Base-by-base conservation (phyloP, 2,113 vertebrate species). In the Myotis davidii region DNA sequence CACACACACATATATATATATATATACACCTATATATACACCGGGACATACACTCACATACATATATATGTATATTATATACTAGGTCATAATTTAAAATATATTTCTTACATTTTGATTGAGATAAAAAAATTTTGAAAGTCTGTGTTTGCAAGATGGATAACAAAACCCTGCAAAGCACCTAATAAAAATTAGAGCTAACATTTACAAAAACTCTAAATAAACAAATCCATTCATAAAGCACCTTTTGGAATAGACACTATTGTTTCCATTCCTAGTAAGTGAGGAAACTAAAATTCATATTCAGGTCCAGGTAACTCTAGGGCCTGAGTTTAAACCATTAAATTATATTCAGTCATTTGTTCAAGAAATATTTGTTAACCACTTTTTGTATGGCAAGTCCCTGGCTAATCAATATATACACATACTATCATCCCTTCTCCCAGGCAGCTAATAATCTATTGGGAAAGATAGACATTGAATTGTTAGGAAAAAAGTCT, bases 141-240 rank as follows among this genome's bases (percentile, higher is more conserved):
- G 88, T 6, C 25, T 78, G 3, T 50, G 12, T 82, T 91, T 90
- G 37, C 69, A 25, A 90, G 21, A 81, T 39, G 29, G 17, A 5
- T 96, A 70, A 21, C 23, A 85, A 85, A 69, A 18, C 17, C 32
- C 3, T 74, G 11, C 18, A 76, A 85, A 77, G 29, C 16, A 65
- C 64, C 73, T 93, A 76, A 93, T 95, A 83, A 94, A 97, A 87
- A 79, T 81, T 74, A 90, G 61, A 87, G 85, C 45, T 84, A 81
- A 87, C 45, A 69, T 92, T 90, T 92, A 83, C 84, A 94, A 86
- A 77, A 92, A 73, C 45, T 34, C 6, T 73, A 52, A 90, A 25
- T 54, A 90, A 76, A 65, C 39, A 76, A 37, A 45, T 77, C 67
- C 50, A 21, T 34, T 21, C 56, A 61, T 20, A 79, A 69, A 65